Base-by-base conservation (phyloP, 2,113 vertebrate species). In the Anguilla japonica region DNA sequence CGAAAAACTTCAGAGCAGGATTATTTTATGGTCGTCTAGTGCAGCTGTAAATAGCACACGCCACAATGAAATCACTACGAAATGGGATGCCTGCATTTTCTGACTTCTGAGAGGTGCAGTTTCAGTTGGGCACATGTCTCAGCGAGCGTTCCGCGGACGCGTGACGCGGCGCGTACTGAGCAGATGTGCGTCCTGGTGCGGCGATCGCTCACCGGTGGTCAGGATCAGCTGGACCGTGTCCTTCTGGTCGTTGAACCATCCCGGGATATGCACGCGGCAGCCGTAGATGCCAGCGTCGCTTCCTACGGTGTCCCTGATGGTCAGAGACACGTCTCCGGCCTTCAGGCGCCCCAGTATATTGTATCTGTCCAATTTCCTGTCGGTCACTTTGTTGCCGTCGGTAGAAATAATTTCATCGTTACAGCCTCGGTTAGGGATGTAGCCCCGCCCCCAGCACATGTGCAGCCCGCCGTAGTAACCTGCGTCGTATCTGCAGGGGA, bases 241-340 rank as follows among this genome's bases (percentile, higher is more conserved):
- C 41, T 1, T 41, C 3, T 34, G n/a, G 2, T 96, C 95, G 0
- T 96, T 96, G 90, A 95, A 96, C 92, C 0, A 88, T 0, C 95
- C 95, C 0, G 0, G 0, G 56, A 90, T 18, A 53, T 95, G 92
- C 75, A 96, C 84, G 0, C 93, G 93, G 80, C 96, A 97, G 87
- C 96, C 96, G 2, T 96, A 96, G 0, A 0, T 29, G 41, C 95
- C 96, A 0, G 89, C 86, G 71, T 96, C 96, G 0, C 53, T 18
- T 41, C 83, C 41, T 0, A 3, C 1, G 0, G 86, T 87, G 0
- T 86, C n/a, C 56, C 81, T 0, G 0, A 96, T 95, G 0, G 95
- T 96, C 87, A 97, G 90, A 81, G 95, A 96, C 71, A 96, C 93
- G 0, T 94, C 18, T 0, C 96, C 94, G 0, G 0, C 0, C 0